Conservation (phyloP, 2,888 invertebrate genomes). For the Zygothrica quintamaculata region DNA sequence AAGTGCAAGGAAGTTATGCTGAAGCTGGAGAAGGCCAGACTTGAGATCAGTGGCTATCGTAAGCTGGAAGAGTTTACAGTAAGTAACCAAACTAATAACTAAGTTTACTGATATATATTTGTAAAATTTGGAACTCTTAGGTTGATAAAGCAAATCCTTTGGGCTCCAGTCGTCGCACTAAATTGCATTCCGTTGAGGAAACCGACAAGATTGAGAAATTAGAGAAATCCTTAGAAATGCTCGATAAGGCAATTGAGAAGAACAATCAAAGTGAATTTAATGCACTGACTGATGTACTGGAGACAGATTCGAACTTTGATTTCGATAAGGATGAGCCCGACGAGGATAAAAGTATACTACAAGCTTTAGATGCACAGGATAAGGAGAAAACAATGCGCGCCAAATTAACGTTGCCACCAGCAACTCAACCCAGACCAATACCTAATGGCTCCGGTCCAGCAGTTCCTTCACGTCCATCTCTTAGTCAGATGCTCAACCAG, state of each 20-base stretch:
- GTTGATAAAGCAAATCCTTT: constrained; percentile 60
- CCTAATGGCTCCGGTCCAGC: neutral
- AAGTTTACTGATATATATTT: too few species aligned
- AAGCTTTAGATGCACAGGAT: constrained; percentile 6
- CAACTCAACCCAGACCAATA: constrained; percentile 33
- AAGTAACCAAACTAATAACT: constrained; percentile 12
- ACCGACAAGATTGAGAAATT: constrained; percentile 68
- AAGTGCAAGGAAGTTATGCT: constrained; percentile 90
- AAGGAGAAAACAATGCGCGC: constrained; percentile 29
- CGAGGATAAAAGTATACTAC: constrained; percentile 40
- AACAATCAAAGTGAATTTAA: constrained; percentile 62
- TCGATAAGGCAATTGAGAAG: constrained; percentile 74
- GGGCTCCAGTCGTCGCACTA: constrained; percentile 54
- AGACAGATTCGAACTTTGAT: constrained; percentile 53
- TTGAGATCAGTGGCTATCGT: constrained; percentile 80
- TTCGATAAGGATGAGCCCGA: constrained; percentile 53
- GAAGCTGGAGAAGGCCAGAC: constrained; percentile 86
- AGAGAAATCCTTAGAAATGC: constrained; percentile 66
- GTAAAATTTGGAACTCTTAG: neutral
- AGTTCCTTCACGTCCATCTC: constrained; percentile 40
- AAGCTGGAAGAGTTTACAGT: constrained; percentile 82
- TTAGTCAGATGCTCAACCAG: constrained; percentile 53
- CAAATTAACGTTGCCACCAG: constrained; percentile 63
- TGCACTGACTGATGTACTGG: constrained; percentile 64
- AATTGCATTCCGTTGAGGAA: constrained; percentile 55